Evolutionary conservation across 1,140 invertebrate genomes (phyloP).

Genomic region (Pseudomyrmex flavicornis): DNA sequence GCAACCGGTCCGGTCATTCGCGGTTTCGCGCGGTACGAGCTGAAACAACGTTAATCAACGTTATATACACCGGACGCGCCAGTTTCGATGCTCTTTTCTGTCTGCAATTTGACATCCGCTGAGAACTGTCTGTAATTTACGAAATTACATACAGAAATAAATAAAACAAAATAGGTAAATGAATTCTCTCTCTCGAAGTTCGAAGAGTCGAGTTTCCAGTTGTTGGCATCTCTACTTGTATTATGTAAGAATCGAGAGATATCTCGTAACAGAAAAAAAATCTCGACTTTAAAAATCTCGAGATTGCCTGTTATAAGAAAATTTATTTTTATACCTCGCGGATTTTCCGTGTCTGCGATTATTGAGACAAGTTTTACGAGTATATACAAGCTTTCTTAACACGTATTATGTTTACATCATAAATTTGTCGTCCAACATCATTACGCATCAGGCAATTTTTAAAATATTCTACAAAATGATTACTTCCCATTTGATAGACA

Average conservation of each 20-base stretch:
- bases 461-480: not conserved
- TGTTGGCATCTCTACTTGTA: not conserved
- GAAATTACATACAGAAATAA: not conserved
- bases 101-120: not conserved
- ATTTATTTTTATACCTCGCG: conserved; percentile 24
- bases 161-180: not conserved
- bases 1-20: conserved; percentile 80
- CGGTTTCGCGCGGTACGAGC: conserved; percentile 87
- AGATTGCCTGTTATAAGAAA: conserved; percentile 23
- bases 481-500: not conserved
- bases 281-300: not conserved
- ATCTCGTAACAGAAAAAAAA: conserved; percentile 22
- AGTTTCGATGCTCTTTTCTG: conserved; percentile 3
- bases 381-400: not conserved
- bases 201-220: not conserved
- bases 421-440: not conserved
- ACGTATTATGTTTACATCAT: not conserved
- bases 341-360: not conserved
- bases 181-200: not conserved
- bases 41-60: conserved; percentile 70
- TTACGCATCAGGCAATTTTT: not conserved
- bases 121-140: not conserved
- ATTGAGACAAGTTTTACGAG: conserved; percentile 1
- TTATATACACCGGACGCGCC: conserved; percentile 22
- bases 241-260: conserved; percentile 20